A percentile compares a stretch with the other conserved stretches of the same genome.
Conservation (phyloP, 2,888 invertebrate species). For the Branchellion lobata region DNA sequence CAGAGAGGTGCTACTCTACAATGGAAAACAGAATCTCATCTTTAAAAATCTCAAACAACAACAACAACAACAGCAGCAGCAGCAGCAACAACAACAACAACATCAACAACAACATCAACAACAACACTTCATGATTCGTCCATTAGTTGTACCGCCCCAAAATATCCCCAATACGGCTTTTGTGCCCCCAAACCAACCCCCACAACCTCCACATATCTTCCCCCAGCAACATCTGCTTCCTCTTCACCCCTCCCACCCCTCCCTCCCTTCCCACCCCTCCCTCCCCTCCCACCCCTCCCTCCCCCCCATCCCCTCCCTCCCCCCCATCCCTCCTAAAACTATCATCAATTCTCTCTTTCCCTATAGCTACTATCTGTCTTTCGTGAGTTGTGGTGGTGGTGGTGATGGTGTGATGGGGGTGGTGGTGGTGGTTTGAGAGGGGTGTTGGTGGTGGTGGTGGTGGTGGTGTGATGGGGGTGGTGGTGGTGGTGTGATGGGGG, state of each 20-base stretch:
- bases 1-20: constrained; percentile 28
- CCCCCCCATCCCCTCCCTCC: neutral
- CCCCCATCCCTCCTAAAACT: neutral
- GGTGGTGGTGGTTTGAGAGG: too few species aligned
- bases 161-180: too few species aligned
- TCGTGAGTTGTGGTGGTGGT: neutral
- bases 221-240: neutral
- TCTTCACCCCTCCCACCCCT: neutral
- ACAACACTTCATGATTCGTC: neutral
- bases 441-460: too few species aligned
- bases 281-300: neutral
- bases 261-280: neutral
- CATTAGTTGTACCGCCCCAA: neutral
- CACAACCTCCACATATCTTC: neutral
- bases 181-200: neutral
- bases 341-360: neutral
- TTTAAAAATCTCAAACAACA: constrained; percentile 30
- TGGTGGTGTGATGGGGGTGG: too few species aligned
- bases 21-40: constrained; percentile 33
- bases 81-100: too few species aligned
- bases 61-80: constrained; percentile 4
- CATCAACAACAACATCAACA: too few species aligned
- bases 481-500: too few species aligned
- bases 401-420: too few species aligned
- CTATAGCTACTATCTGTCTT: neutral